These are phyloP conservation scores for Phylloscopus collybita DNA, from an alignment of 2,797 vertebrate species.

Conservation along the genomic window DNA sequence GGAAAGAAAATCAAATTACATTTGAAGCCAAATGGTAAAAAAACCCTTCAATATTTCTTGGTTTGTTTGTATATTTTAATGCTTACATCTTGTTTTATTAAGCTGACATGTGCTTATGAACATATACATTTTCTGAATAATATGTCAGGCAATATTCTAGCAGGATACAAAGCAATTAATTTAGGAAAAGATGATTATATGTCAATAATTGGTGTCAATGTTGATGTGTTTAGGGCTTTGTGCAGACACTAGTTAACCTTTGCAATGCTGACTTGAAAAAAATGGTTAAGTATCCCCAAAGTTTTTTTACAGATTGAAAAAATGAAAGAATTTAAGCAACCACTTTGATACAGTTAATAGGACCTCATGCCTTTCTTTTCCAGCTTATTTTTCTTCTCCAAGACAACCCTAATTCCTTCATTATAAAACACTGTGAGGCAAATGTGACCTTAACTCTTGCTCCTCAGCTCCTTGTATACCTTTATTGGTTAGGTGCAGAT, in stretches of 20 bases:
- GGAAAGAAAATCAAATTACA: constrained; percentile 7
- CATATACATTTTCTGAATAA: neutral
- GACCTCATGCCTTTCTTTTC: neutral
- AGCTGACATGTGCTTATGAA: neutral
- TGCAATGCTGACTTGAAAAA: neutral
- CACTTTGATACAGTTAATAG: neutral
- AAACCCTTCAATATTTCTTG: neutral
- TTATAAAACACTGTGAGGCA: neutral
- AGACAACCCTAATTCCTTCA: neutral
- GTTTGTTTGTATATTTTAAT: neutral
- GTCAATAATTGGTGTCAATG: neutral
- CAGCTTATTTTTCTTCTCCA: neutral
- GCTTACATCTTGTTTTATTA: neutral
- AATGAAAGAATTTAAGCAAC: neutral
- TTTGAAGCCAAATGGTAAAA: neutral
- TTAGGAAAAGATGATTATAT: neutral
- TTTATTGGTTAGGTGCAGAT: neutral
- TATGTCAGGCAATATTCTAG: neutral
- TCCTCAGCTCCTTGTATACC: neutral
- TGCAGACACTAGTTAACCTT: neutral
- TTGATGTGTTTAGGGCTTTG: neutral
- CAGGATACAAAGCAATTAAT: neutral
- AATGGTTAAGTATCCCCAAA: neutral
- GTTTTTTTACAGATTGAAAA: neutral
- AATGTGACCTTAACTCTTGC: neutral